These are phyloP conservation scores for Thymallus thymallus DNA, from an alignment of 2,113 vertebrate genomes.

Conservation along the genomic window DNA sequence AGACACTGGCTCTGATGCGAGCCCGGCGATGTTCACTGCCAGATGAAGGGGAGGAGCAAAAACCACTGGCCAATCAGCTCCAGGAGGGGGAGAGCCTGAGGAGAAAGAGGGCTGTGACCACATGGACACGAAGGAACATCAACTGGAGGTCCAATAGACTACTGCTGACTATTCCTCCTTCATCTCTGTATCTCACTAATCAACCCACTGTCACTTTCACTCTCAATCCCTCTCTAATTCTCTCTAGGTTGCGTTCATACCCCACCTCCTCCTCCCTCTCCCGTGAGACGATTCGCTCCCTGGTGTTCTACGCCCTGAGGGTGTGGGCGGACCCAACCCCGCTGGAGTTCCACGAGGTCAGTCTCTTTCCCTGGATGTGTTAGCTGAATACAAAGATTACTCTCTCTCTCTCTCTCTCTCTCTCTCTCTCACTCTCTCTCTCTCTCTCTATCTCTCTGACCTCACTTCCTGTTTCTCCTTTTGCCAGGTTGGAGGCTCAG, in stretches of 20 bases:
- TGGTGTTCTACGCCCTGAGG: slow-evolving; percentile 73
- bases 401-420: neutral
- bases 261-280: slow-evolving; percentile 60
- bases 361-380: neutral
- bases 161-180: neutral
- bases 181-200: neutral
- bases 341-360: slow-evolving; percentile 71
- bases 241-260: slow-evolving; percentile 62
- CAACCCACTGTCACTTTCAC: neutral
- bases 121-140: slow-evolving; percentile 70
- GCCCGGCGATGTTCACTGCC: slow-evolving; percentile 76
- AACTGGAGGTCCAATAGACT: slow-evolving; percentile 71
- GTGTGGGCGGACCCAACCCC: slow-evolving; percentile 65
- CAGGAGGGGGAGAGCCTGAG: slow-evolving; percentile 23
- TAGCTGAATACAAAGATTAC: neutral
- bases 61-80: neutral
- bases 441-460: neutral
- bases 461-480: neutral
- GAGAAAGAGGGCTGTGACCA: slow-evolving; percentile 39
- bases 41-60: slow-evolving; percentile 51
- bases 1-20: slow-evolving; percentile 67
- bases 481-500: slow-evolving; percentile 58
- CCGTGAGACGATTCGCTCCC: slow-evolving; percentile 65
- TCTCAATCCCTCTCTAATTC: neutral
- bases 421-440: neutral